These are phyloP conservation scores for Nephrocerus scutellatus DNA, from an alignment of 2,888 invertebrate species.

Conservation along the genomic window DNA sequence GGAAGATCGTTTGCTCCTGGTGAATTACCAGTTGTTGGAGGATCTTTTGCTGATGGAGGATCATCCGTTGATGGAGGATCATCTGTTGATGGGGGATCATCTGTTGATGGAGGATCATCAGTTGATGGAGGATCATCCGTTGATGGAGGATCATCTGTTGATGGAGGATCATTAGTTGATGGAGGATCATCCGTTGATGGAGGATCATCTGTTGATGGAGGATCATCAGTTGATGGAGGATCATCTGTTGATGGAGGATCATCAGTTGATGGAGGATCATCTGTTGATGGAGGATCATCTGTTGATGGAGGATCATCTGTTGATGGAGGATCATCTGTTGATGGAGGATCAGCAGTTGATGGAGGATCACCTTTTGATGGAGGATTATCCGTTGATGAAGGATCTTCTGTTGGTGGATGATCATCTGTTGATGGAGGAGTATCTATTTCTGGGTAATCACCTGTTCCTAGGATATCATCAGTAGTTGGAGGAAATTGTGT, in stretches of 20 bases:
- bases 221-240: not conserved
- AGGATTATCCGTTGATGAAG: slow-evolving; percentile 4
- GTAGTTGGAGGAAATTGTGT: not conserved
- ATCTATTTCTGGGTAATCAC: not conserved
- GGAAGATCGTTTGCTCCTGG: too few species aligned
- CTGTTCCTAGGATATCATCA: not conserved
- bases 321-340: slow-evolving; percentile 1
- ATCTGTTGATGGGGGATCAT: too few species aligned
- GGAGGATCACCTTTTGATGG: slow-evolving; percentile 2
- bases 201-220: too few species aligned
- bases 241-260: slow-evolving; percentile 2
- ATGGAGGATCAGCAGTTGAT: not conserved
- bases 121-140: too few species aligned
- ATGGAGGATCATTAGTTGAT: too few species aligned
- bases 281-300: slow-evolving; percentile 3
- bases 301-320: not conserved
- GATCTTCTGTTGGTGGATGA: slow-evolving; percentile 2
- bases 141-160: too few species aligned
- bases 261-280: slow-evolving; percentile 1
- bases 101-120: too few species aligned
- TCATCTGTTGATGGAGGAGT: slow-evolving; percentile 2
- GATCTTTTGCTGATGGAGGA: too few species aligned
- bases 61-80: too few species aligned
- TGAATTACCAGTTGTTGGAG: too few species aligned
- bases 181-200: too few species aligned